A percentile compares a stretch with the other conserved stretches of the same genome.
phyloP scores from a whole-genome alignment of 2,113 vertebrate species.

The Scartelaos histophorus region DNA sequence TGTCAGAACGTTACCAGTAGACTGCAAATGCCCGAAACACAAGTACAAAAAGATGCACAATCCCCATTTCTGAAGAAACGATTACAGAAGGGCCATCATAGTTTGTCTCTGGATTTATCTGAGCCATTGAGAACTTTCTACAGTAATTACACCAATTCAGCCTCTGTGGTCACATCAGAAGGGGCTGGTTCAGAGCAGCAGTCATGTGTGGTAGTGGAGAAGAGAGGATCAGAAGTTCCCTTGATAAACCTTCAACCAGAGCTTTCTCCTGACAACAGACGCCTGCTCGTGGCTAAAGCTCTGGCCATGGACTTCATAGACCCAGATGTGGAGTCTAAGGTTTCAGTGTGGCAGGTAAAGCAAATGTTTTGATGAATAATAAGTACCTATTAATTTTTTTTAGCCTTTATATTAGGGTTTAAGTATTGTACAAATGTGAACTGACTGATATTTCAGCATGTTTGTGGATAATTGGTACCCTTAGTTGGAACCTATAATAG shows the following conservation, averaged over 20 bases:
- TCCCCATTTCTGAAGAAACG: conserved; percentile 57
- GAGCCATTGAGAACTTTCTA: conserved; percentile 42
- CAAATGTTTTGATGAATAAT: neutral
- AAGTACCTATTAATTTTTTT: neutral
- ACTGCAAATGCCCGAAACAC: conserved; percentile 59
- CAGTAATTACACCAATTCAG: conserved; percentile 7
- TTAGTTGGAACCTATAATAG: too few species aligned
- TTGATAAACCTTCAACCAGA: conserved; percentile 76
- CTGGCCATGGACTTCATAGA: conserved; percentile 81
- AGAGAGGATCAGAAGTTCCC: conserved; percentile 50
- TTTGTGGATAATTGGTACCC: too few species aligned
- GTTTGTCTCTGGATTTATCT: conserved; percentile 78
- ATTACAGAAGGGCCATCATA: conserved; percentile 75
- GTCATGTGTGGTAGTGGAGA: conserved; percentile 14
- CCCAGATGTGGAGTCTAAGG: conserved; percentile 78
- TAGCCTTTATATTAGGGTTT: too few species aligned
- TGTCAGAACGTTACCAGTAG: conserved; percentile 49
- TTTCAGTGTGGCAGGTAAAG: conserved; percentile 90
- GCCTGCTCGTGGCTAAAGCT: conserved; percentile 84
- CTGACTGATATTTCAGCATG: too few species aligned
- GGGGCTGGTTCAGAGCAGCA: neutral
- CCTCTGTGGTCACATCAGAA: conserved; percentile 16
- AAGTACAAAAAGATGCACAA: conserved; percentile 45
- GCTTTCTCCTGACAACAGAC: conserved; percentile 79
- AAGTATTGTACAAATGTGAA: too few species aligned